Evolutionary conservation across 2,888 invertebrate species (phyloP).

Genomic region (Kuschelorhynchus macadamiae): DNA sequence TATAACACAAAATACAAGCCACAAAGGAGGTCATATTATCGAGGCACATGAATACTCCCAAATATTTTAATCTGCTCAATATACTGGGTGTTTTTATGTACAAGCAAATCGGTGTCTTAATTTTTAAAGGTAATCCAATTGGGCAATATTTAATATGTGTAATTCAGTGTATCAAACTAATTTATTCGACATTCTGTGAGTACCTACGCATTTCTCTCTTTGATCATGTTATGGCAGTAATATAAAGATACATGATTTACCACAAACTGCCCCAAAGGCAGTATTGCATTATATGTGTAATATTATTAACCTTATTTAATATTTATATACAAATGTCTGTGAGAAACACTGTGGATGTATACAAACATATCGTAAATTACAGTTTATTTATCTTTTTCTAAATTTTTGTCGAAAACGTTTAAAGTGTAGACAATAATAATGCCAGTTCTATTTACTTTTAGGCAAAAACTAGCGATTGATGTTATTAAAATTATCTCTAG

Average conservation of each 20-base stretch:
- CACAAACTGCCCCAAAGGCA: not conserved
- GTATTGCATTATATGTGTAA: conserved; percentile 10
- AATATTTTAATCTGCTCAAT: too few species aligned
- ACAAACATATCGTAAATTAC: conserved; percentile 60
- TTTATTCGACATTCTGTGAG: too few species aligned
- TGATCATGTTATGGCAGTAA: too few species aligned
- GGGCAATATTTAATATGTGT: too few species aligned
- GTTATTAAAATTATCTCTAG: conserved; percentile 29
- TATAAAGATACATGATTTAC: not conserved
- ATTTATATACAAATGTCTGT: conserved; percentile 52
- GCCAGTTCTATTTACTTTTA: conserved; percentile 57
- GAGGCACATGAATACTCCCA: too few species aligned
- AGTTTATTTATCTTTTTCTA: conserved; percentile 55
- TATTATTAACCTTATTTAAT: conserved; percentile 10
- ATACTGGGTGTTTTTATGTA: too few species aligned
- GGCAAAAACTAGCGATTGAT: conserved; percentile 33
- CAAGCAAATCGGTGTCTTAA: too few species aligned
- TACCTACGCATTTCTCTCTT: too few species aligned
- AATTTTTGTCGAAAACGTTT: conserved; percentile 59
- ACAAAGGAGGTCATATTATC: too few species aligned
- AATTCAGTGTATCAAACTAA: too few species aligned
- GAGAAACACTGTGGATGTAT: conserved; percentile 58
- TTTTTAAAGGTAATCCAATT: too few species aligned
- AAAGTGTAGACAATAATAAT: conserved; percentile 66
- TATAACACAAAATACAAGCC: too few species aligned